Percentiles rank a stretch among this genome's conserved stretches.
Evolutionary conservation across 2,797 vertebrate species (phyloP).

Genomic region (Nannoperca obscura): DNA sequence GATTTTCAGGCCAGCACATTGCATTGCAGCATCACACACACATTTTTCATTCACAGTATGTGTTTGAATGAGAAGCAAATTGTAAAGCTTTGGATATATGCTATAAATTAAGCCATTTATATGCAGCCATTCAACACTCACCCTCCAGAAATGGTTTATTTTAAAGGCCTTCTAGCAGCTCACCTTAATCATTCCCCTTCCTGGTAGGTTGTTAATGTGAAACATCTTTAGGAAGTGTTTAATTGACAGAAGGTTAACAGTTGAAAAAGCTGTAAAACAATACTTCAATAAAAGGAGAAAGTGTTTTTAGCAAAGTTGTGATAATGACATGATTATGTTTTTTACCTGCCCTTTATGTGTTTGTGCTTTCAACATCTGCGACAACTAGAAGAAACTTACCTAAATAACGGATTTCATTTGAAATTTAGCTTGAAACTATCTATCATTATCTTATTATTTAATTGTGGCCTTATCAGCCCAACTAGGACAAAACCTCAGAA

Average conservation of each 20-base stretch:
- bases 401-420: not conserved
- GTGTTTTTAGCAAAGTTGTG: too few relatives aligned
- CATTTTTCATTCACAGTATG: not conserved
- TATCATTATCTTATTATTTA: not conserved
- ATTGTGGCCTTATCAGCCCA: not conserved
- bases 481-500: not conserved
- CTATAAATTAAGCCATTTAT: too few relatives aligned
- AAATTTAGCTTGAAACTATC: not conserved
- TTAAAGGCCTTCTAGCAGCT: not conserved
- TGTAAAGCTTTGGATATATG: too few relatives aligned
- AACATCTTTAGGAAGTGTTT: too few relatives aligned
- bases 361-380: not conserved
- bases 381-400: not conserved
- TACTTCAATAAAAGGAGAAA: not conserved
- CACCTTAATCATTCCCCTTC: not conserved
- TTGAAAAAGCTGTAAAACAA: not conserved
- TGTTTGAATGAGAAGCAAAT: not conserved
- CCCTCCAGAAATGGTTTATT: not conserved
- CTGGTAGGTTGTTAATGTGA: too few relatives aligned
- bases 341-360: not conserved
- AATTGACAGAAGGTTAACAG: too few relatives aligned
- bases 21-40: not conserved
- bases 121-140: too few relatives aligned
- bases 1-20: not conserved
- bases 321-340: not conserved